Percentiles rank a stretch among this genome's conserved stretches.
These are phyloP conservation scores for Drosophila baimaii DNA, from an alignment of 1,140 invertebrate genomes.

Conservation along the genomic window DNA sequence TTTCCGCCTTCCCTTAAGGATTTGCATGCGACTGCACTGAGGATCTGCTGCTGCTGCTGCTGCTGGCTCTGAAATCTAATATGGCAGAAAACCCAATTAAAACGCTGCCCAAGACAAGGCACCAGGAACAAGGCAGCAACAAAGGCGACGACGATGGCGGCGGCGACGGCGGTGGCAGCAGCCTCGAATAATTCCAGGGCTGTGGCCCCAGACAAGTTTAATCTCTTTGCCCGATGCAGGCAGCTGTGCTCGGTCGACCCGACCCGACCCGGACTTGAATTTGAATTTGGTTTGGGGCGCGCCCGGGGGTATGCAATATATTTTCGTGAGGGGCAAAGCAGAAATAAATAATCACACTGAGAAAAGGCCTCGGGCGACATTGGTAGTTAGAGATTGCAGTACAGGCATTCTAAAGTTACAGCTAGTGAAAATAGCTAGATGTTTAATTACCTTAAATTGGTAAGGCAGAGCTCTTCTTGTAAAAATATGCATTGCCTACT, in stretches of 20 bases:
- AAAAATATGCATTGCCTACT: background rate
- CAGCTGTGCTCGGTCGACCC: constrained; percentile 48
- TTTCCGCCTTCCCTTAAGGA: constrained; percentile 21
- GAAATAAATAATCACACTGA: constrained; percentile 15
- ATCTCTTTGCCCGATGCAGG: constrained; percentile 60
- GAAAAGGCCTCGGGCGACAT: background rate
- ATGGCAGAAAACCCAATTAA: constrained; percentile 80
- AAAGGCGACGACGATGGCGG: constrained; percentile 12
- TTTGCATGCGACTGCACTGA: constrained; percentile 38
- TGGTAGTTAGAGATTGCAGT: background rate
- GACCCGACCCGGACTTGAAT: constrained; percentile 13
- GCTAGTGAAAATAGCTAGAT: background rate
- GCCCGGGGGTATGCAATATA: constrained; percentile 40
- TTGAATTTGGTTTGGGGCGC: constrained; percentile 11
- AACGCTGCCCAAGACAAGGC: constrained; percentile 56
- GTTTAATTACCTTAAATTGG: no score
- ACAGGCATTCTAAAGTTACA: background rate
- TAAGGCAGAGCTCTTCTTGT: background rate
- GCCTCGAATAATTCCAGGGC: constrained; percentile 66
- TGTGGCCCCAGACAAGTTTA: constrained; percentile 70
- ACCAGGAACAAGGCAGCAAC: constrained; percentile 49
- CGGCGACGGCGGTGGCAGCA: constrained; percentile 1
- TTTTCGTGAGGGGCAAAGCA: background rate
- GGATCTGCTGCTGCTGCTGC: constrained; percentile 13
- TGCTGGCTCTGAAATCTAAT: constrained; percentile 66